These are phyloP conservation scores for Gymnothorax reevesii DNA, from an alignment of 2,797 vertebrate species.

Conservation along the genomic window DNA sequence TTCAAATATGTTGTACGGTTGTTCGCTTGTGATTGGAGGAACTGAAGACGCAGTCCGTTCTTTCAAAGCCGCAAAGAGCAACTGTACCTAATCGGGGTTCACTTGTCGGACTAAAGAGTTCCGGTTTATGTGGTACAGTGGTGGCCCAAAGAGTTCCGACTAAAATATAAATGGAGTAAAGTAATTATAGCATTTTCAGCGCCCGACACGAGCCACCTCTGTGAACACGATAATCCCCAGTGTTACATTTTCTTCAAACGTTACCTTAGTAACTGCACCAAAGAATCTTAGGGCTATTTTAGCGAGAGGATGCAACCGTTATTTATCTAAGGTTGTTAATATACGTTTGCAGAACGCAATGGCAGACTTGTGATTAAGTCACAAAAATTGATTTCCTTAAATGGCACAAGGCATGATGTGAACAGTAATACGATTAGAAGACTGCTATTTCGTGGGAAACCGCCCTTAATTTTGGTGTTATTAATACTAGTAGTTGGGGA, in stretches of 20 bases:
- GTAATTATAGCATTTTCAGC: neutral
- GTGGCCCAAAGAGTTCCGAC: neutral
- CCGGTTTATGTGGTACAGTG: neutral
- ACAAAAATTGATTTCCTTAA: no score
- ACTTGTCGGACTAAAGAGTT: neutral
- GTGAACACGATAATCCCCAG: neutral
- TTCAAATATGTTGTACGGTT: conserved; percentile 63
- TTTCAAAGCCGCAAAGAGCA: neutral
- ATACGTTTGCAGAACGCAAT: neutral
- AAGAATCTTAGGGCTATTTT: neutral
- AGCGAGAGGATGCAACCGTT: neutral
- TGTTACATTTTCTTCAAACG: neutral
- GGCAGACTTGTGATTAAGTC: no score
- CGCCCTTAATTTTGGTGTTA: no score
- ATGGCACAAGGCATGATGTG: no score
- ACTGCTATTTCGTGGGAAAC: no score
- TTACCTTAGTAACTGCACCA: conserved; percentile 35
- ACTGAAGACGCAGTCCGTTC: conserved; percentile 1
- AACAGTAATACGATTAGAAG: no score
- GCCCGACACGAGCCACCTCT: neutral
- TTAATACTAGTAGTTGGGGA: no score
- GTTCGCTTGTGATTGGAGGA: conserved; percentile 56
- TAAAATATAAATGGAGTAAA: neutral
- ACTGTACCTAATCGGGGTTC: neutral
- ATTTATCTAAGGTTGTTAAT: neutral